A percentile compares a stretch with the other conserved stretches of the same genome.
These are phyloP conservation scores for Labeo catla DNA, from an alignment of 2,113 vertebrate genomes.

Conservation along the genomic window DNA sequence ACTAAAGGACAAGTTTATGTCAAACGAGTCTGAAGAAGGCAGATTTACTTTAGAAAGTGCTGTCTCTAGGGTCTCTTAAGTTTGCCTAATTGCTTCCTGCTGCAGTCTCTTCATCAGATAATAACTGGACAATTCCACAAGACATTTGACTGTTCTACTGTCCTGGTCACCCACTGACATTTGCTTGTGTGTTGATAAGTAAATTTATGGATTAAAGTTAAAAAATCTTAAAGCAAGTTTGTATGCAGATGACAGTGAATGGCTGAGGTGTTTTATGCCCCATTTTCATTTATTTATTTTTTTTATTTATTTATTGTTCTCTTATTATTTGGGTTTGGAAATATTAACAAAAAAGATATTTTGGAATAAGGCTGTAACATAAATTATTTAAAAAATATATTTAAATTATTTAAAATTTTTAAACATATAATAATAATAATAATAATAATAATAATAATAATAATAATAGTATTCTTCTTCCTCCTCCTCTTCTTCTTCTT, in stretches of 20 bases:
- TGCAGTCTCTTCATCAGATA: constrained; percentile 36
- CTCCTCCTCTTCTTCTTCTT: no score
- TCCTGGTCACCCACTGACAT: constrained; percentile 9
- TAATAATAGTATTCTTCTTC: no score
- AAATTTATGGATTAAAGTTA: constrained; percentile 13
- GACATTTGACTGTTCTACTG: constrained; percentile 31
- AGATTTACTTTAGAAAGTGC: neutral
- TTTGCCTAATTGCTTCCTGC: constrained; percentile 50
- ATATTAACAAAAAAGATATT: no score
- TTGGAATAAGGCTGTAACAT: no score
- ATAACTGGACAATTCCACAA: constrained; percentile 49
- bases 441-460: no score
- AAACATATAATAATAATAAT: no score
- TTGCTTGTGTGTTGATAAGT: neutral
- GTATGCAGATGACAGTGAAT: neutral
- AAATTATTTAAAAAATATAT: no score
- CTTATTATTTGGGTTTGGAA: no score
- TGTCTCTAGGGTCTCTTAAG: constrained; percentile 38
- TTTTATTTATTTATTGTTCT: no score
- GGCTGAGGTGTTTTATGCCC: neutral
- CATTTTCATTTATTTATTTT: neutral
- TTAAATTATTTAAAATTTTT: no score
- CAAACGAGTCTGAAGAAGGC: neutral
- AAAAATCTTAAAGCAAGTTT: constrained; percentile 30
- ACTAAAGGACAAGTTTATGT: constrained; percentile 16